A percentile compares a stretch with the other conserved stretches of the same genome.
Conservation (phyloP, 2,888 invertebrate genomes). For the Xylophagus ater region DNA sequence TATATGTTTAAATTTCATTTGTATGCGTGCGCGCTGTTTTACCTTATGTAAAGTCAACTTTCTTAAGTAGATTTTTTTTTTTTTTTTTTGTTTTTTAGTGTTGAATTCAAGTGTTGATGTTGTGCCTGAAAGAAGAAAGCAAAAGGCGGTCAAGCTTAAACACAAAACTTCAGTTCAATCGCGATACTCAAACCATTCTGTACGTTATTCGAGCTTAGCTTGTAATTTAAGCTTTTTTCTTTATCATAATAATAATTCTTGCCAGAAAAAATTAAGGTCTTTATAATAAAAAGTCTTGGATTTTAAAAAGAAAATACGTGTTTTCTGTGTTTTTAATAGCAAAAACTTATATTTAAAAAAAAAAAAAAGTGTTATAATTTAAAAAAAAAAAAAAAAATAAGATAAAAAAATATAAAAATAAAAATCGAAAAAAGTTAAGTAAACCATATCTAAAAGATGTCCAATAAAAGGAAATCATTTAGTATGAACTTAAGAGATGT, state of each 20-base stretch:
- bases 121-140: conserved; percentile 14
- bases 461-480: conserved; percentile 12
- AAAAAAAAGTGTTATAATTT: conserved; percentile 4
- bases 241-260: not conserved
- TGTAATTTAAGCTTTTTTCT: conserved; percentile 9
- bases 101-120: too few relatives aligned
- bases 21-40: too few relatives aligned
- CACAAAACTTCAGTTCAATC: conserved; percentile 30
- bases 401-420: not conserved
- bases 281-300: not conserved
- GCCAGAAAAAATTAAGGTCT: not conserved
- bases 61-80: too few relatives aligned
- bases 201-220: conserved; percentile 24
- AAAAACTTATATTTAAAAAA: conserved; percentile 2
- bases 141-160: conserved; percentile 17
- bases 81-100: too few relatives aligned
- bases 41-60: too few relatives aligned
- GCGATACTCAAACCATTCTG: conserved; percentile 34
- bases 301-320: not conserved
- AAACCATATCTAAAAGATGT: too few relatives aligned
- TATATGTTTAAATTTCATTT: too few relatives aligned
- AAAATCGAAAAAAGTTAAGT: conserved; percentile 5
- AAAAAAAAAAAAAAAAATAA: conserved; percentile 1
- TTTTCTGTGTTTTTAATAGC: not conserved
- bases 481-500: conserved; percentile 28